Evolutionary conservation across 1,140 invertebrate species (phyloP), one percentile per base, ranked within the genome.

Genomic region (Drosophila oshimai): DNA sequence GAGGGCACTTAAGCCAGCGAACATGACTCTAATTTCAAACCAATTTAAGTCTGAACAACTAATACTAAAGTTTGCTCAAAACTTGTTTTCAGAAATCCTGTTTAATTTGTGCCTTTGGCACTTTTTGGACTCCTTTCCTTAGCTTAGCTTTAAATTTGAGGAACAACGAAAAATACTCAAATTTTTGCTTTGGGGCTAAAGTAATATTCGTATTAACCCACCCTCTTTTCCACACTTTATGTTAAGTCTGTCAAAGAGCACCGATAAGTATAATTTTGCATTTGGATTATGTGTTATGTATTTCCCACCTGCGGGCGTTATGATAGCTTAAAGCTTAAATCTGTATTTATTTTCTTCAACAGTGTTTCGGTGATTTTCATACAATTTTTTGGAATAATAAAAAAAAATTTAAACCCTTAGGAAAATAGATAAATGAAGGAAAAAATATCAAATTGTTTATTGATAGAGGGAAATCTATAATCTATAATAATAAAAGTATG

Each of bases 191-290:
- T 36, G 24, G 13, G 12, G 6, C 12, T 20, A 33, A 36, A n/a
- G 7, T 17, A 10, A 28, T 45, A 18, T 42, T 36, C 3, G 17
- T 12, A 24, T 39, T 10, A 22, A 15, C 5, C 5, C 12, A 10
- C 4, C 10, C 10, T 2, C 6, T 10, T n/a, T 7, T 7, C 34
- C 41, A 37, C 54, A 62, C 42, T 42, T 37, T n/a, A 6, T 12
- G 24, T 36, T 20, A 37, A 53, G 49, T 54, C 54, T 22, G 4
- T 67, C 46, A 33, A 41, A 37, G 39, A 58, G 61, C 37, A 44
- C 33, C 62, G 60, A 58, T 72, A 68, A 81, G 72, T 65, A 18
- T 51, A 29, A 55, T 54, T 44, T 4, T 44, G 22, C 10, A 44
- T 71, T 57, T 55, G 13, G 36, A 13, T 34, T 33, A 22, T 22